Conservation (phyloP, 1,140 invertebrate species). For the Cylas formicarius region DNA sequence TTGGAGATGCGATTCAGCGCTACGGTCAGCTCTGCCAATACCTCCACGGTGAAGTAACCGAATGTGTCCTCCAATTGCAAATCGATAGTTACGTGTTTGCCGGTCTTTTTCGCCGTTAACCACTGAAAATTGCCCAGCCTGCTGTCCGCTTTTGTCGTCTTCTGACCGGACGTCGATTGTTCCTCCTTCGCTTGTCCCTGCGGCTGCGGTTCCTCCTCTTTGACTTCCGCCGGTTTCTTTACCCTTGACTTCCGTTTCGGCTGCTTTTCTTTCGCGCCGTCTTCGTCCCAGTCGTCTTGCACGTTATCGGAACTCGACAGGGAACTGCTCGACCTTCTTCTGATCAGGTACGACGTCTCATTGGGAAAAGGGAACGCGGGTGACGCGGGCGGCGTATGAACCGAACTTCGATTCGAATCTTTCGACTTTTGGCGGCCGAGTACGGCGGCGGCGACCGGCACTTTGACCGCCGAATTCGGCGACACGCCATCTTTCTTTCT, state of each 20-base stretch:
- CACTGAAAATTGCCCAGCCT: slow-evolving; percentile 49
- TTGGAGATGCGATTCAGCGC: slow-evolving; percentile 51
- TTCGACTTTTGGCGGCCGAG: slow-evolving; percentile 47
- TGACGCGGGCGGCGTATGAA: slow-evolving; percentile 35
- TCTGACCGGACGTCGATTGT: slow-evolving; percentile 8
- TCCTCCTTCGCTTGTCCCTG: slow-evolving; percentile 13
- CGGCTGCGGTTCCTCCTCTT: neutral
- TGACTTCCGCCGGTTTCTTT: slow-evolving; percentile 1
- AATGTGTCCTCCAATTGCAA: slow-evolving; percentile 15
- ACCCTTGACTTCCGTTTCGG: slow-evolving; percentile 18
- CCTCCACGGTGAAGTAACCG: slow-evolving; percentile 24
- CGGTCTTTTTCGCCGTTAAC: slow-evolving; percentile 53
- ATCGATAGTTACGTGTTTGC: slow-evolving; percentile 48
- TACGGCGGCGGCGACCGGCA: slow-evolving; percentile 39
- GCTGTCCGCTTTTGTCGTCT: slow-evolving; percentile 22
- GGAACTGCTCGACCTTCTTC: slow-evolving; percentile 73
- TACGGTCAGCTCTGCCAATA: slow-evolving; percentile 55
- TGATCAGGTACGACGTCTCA: slow-evolving; percentile 70
- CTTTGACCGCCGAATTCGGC: slow-evolving; percentile 9
- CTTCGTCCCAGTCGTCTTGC: slow-evolving; percentile 16
- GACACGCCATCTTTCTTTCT: slow-evolving; percentile 35
- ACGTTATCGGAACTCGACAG: slow-evolving; percentile 58
- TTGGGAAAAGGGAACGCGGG: slow-evolving; percentile 45
- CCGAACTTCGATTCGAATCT: slow-evolving; percentile 39
- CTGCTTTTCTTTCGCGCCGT: slow-evolving; percentile 27